Evolutionary conservation across 1,140 invertebrate genomes (phyloP), one percentile per base, ranked within the genome.

Genomic region (Brachionus plicatilis): DNA sequence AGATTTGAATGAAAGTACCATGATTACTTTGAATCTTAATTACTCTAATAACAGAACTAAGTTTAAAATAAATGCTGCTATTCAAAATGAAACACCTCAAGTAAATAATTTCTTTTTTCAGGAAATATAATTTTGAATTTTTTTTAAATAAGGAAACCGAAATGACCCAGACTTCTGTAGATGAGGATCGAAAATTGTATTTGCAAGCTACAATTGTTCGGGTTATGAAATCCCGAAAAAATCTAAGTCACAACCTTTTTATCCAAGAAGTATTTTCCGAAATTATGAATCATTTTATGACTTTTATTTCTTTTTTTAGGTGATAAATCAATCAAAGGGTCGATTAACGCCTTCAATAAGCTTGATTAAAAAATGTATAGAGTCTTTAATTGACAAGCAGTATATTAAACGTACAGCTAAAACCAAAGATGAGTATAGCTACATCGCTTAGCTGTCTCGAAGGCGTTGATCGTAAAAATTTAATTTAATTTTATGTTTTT

Each of bases 281-380:
- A 60, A 7, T 20, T 47, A 0, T 3, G 0, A 14, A 82, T 20
- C 29, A 80, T 8, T 41, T 78, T 37, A 9, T 45, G 29, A 27
- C 83, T 85, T 85, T 90, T 91, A 20, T 89, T 47, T 24, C 50
- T 0, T 47, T 47, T 37, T 24, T 20, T 27, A 95, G 94, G 94
- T 95, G 47, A 93, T 97, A 84, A 93, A 93, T 68, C 94, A 97
- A 88, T 95, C 94, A 12, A 93, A 94, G 88, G 92, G 94, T 7
- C 93, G 94, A 24, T 99, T 99, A 91, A 93, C 94, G 24, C 97
- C 97, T 14, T 96, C 94, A 78, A 94, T 98, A 78, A 93, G 93
- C 47, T 95, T 98, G 93, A 98, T 99, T 80, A 99, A 98, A 90
- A 98, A 98, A 89, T 97, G 95, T 87, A 97, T 98, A 87, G 96